Base-by-base conservation (phyloP, 2,888 invertebrate species). In the Dolomedes plantarius region DNA sequence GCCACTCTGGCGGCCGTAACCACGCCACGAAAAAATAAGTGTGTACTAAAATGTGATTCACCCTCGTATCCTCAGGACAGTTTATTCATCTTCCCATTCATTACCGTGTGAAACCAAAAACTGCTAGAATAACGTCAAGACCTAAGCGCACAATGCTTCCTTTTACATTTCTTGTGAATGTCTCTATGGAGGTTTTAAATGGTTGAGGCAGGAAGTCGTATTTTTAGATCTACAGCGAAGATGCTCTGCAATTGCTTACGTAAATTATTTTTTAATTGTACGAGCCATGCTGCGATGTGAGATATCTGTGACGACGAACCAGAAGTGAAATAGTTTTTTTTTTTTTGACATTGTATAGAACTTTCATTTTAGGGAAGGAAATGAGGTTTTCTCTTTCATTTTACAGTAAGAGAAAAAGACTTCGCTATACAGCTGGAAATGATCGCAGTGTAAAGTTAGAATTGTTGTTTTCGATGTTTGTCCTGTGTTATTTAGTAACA, bases 61-160 rank as follows among this genome's bases (percentile, higher is more conserved):
- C n/a, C 56, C 16, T 46, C 16, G 46, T 46, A 13, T 13, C 16
- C 2, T 56, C 23, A 6, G 1, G 56, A 56, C 56, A 16, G 56
- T 56, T 56, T 56, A 23, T 56, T 23, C 5, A 56, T 56, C 56
- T 23, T 19, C 56, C 56, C 11, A 56, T 56, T 56, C 56, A 56
- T 56, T 56, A 56, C n/a, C 19, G 56, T 23, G 56, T 16, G 56
- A 56, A 56, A 56, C 56, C 23, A 56, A 56, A 56, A 56, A 56
- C 19, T 56, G 56, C 2, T 5, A 23, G 56, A 56, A 16, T 56
- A 5, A 56, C 11, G 56, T 56, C 23, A 56, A 16, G 5, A 7
- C n/a, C 23, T 56, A n/a, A 5, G 56, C 23, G 23, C 7, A 56
- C 56, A 56, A 56, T 56, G 23, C 1, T 16, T 23, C 56, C 23